A percentile compares a stretch with the other conserved stretches of the same genome.
Conservation (phyloP, 2,797 vertebrate genomes). For the Leuciscus waleckii region DNA sequence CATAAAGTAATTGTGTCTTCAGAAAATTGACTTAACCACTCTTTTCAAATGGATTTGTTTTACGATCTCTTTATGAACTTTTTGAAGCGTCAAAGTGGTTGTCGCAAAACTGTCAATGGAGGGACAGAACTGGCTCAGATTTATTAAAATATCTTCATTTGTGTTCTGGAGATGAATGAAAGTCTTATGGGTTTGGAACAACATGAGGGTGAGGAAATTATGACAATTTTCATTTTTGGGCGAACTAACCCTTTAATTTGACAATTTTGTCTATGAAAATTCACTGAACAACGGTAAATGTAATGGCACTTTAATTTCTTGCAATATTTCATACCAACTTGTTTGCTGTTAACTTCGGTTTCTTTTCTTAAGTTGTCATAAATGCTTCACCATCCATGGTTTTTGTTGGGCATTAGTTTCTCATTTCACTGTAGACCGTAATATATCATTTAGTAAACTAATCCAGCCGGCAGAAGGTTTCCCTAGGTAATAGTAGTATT, state of each 20-base stretch:
- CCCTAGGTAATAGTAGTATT: neutral
- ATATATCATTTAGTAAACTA: neutral
- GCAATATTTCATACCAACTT: neutral
- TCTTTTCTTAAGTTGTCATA: neutral
- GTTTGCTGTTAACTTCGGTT: neutral
- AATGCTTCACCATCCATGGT: neutral
- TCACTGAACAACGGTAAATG: neutral
- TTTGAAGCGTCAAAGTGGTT: too few species aligned
- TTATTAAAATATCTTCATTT: too few species aligned
- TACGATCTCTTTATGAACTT: too few species aligned
- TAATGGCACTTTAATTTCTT: neutral
- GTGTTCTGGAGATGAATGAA: too few species aligned
- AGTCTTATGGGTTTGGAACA: too few species aligned
- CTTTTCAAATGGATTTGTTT: too few species aligned
- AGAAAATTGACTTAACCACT: too few species aligned
- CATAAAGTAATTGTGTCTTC: too few species aligned
- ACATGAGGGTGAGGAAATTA: too few species aligned
- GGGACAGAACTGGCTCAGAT: too few species aligned
- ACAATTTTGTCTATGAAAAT: neutral
- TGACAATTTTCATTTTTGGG: too few species aligned
- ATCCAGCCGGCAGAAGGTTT: neutral
- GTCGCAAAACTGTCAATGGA: too few species aligned
- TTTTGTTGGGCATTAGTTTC: neutral
- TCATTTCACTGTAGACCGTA: neutral
- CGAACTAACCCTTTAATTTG: neutral